phyloP scores from a whole-genome alignment of 1,140 invertebrate genomes.

The Lanistes nyassanus region DNA sequence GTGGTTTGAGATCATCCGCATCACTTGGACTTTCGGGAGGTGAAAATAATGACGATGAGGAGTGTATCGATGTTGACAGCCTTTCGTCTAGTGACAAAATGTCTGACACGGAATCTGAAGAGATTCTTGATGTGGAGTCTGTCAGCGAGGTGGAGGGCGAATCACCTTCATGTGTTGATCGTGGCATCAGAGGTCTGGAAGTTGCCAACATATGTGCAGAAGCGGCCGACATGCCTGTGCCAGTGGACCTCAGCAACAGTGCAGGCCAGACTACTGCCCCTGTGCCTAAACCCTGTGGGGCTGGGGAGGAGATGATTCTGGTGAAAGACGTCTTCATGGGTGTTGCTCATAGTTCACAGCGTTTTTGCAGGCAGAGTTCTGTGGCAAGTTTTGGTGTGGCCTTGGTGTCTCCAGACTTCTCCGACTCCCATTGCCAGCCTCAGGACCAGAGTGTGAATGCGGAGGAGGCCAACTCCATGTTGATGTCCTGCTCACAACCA shows the following conservation, averaged over 20 bases:
- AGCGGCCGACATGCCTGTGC: no score
- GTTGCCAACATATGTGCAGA: no score
- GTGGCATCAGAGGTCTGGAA: no score
- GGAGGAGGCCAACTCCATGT: no score
- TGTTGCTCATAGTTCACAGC: not conserved
- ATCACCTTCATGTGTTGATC: no score
- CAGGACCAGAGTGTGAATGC: no score
- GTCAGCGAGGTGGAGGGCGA: not conserved
- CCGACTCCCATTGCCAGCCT: no score
- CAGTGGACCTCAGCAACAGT: no score
- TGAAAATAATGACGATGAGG: not conserved
- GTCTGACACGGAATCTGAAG: not conserved
- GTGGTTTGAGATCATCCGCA: not conserved
- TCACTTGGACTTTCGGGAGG: not conserved
- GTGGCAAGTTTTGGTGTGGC: not conserved
- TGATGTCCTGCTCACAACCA: no score
- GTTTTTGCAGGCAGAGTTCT: not conserved
- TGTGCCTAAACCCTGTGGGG: no score
- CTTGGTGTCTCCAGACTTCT: no score
- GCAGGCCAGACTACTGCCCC: no score
- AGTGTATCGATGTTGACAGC: slow-evolving; percentile 15
- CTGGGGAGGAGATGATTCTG: not conserved
- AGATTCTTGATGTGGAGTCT: slow-evolving; percentile 22
- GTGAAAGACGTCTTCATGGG: slow-evolving; percentile 13
- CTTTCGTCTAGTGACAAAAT: slow-evolving; percentile 10